Conservation (phyloP, 2,888 invertebrate genomes). For the Seira ritae region DNA sequence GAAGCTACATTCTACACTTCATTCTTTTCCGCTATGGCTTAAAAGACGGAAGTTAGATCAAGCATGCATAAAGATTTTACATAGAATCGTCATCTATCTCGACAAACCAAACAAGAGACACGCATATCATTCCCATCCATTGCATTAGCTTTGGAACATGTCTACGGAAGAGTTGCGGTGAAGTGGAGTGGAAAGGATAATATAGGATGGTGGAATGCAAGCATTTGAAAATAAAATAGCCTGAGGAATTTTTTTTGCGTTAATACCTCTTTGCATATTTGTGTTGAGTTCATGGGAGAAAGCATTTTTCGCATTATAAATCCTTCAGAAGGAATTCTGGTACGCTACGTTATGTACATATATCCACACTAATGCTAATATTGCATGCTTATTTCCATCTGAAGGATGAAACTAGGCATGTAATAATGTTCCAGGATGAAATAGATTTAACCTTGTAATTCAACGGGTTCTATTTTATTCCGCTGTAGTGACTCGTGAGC, state of each 20-base stretch:
- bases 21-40: neutral
- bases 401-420: constrained; percentile 13
- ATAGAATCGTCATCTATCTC: constrained; percentile 44
- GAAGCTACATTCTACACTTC: constrained; percentile 11
- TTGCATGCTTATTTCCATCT: neutral
- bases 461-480: constrained; percentile 22
- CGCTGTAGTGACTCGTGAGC: constrained; percentile 12
- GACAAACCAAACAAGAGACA: constrained; percentile 19
- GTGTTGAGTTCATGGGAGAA: constrained; percentile 8
- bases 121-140: neutral
- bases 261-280: constrained; percentile 24
- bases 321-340: neutral
- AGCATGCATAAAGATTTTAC: constrained; percentile 49
- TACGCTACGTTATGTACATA: neutral
- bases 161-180: constrained; percentile 17
- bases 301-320: constrained; percentile 9
- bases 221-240: constrained; percentile 43
- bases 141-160: constrained; percentile 12
- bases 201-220: constrained; percentile 14
- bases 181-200: constrained; percentile 24
- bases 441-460: constrained; percentile 32
- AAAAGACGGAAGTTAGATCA: constrained; percentile 16
- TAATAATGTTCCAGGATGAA: neutral
- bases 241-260: constrained; percentile 48
- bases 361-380: constrained; percentile 10